These are phyloP conservation scores for Halichoerus grypus DNA, from an alignment of 2,113 vertebrate genomes.

Conservation along the genomic window DNA sequence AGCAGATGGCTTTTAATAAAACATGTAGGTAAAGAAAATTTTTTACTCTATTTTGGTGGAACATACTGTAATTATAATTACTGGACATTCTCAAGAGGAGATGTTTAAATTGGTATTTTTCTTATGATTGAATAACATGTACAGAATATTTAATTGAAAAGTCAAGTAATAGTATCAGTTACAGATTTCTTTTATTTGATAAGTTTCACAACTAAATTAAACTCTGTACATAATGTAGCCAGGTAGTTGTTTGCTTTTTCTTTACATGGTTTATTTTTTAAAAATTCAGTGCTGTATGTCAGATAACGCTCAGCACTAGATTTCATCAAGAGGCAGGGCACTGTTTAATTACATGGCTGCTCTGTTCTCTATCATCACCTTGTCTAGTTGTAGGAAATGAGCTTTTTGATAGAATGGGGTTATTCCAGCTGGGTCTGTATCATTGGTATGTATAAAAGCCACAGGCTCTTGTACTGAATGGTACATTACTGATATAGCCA, in stretches of 20 bases:
- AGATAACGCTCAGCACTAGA: constrained; percentile 24
- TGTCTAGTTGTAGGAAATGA: constrained; percentile 70
- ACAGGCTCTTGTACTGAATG: neutral
- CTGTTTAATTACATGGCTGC: constrained; percentile 65
- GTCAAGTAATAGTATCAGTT: constrained; percentile 23
- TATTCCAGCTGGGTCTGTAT: constrained; percentile 64
- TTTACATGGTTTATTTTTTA: constrained; percentile 55
- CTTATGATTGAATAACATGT: constrained; percentile 23
- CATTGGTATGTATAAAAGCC: constrained; percentile 40
- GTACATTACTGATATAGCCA: neutral
- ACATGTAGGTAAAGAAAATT: constrained; percentile 53
- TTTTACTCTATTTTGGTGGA: constrained; percentile 49
- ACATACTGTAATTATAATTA: constrained; percentile 57
- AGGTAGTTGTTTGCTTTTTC: constrained; percentile 54
- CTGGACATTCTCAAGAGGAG: constrained; percentile 51
- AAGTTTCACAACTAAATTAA: constrained; percentile 49
- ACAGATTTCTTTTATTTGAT: constrained; percentile 27
- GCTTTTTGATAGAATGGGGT: constrained; percentile 77
- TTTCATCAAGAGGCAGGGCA: constrained; percentile 43
- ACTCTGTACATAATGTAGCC: neutral
- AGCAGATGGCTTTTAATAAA: constrained; percentile 72
- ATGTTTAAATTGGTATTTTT: constrained; percentile 58
- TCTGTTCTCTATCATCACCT: constrained; percentile 70
- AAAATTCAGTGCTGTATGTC: constrained; percentile 32
- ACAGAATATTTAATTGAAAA: constrained; percentile 56